A percentile compares a stretch with the other conserved stretches of the same genome.
Evolutionary conservation across 35 echinoderm and acorn worm genomes (phyloP).

Genomic region (Lytechinus pictus): DNA sequence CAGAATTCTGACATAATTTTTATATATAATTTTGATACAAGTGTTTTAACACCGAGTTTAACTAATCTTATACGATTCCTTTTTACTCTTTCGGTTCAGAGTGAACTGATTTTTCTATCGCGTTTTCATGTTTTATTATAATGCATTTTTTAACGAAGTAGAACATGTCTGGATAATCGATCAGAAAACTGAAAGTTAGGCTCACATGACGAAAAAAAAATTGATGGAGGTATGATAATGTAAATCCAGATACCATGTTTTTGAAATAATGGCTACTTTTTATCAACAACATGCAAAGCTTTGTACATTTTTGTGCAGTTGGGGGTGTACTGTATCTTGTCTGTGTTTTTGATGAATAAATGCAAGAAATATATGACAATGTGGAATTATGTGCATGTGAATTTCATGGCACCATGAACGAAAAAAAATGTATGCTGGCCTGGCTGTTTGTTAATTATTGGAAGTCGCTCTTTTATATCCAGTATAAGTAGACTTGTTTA

Average conservation of each 20-base stretch:
- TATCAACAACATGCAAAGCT: background rate
- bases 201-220: background rate
- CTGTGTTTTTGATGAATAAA: constrained; percentile 14
- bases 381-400: constrained; percentile 1
- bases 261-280: background rate
- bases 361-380: constrained; percentile 1
- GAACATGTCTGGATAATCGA: background rate
- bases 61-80: background rate
- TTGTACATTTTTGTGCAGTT: constrained; percentile 7
- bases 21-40: constrained; percentile 7
- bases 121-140: background rate
- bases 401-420: background rate
- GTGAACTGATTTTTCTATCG: background rate
- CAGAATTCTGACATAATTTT: background rate
- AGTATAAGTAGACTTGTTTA: constrained; percentile 6
- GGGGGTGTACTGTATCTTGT: background rate
- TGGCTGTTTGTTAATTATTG: background rate
- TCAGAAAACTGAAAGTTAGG: background rate
- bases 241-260: background rate
- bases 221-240: background rate
- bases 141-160: background rate
- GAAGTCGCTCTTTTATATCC: constrained; percentile 11
- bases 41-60: background rate
- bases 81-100: background rate
- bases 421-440: background rate